phyloP scores from a whole-genome alignment of 2,888 invertebrate genomes.

The Drosophila sordidula region DNA sequence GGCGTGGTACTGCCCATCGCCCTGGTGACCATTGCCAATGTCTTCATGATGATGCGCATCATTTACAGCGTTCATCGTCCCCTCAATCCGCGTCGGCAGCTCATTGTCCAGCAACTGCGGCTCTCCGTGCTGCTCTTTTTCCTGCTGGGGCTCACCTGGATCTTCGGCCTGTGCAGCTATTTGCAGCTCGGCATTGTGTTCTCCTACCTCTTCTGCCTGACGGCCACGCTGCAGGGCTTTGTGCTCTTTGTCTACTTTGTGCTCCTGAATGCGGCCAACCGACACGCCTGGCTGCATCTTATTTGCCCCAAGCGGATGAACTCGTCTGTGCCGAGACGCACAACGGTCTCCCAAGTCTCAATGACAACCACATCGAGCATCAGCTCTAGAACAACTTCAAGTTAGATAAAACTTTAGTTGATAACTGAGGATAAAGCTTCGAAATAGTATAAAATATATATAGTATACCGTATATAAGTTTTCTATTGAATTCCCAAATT shows the following conservation, averaged over 20 bases:
- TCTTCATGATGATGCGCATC: constrained; percentile 86
- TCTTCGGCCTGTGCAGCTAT: constrained; percentile 87
- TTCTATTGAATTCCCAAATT: no score
- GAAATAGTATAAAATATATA: neutral
- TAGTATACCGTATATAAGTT: no score
- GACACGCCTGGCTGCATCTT: constrained; percentile 51
- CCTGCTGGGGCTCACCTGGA: constrained; percentile 87
- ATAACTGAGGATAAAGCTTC: neutral
- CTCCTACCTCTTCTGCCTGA: constrained; percentile 88
- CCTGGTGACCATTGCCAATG: constrained; percentile 86
- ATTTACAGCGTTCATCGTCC: constrained; percentile 84
- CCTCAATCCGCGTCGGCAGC: constrained; percentile 82
- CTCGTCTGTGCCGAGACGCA: constrained; percentile 20
- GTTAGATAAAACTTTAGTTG: neutral
- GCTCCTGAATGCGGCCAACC: constrained; percentile 86
- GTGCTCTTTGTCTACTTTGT: constrained; percentile 88
- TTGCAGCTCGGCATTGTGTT: constrained; percentile 86
- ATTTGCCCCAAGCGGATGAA: constrained; percentile 25
- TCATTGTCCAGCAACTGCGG: constrained; percentile 86
- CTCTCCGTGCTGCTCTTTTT: constrained; percentile 87
- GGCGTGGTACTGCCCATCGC: constrained; percentile 87
- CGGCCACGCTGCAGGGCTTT: constrained; percentile 88
- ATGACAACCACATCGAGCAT: constrained; percentile 37
- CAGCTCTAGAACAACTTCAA: neutral
- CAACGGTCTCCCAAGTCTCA: constrained; percentile 22